phyloP scores from a whole-genome alignment of 2,888 invertebrate species.

The Tiliacea citrago region DNA sequence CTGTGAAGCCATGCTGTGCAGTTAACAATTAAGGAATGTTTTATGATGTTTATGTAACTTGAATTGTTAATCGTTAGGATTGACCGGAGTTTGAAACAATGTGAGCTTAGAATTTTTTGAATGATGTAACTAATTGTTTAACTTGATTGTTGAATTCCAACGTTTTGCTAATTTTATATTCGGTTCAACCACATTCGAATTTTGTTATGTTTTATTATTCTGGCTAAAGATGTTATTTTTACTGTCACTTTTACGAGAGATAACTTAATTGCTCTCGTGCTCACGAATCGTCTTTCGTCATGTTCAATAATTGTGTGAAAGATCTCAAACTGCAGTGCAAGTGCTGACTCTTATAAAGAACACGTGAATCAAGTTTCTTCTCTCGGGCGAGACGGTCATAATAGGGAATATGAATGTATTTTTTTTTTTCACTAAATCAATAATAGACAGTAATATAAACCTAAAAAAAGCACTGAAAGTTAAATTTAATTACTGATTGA shows the following conservation, averaged over 20 bases:
- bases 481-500: no score
- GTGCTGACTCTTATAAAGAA: background rate
- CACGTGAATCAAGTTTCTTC: no score
- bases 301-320: background rate
- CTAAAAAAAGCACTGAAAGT: no score
- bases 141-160: background rate
- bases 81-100: conserved; percentile 30
- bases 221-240: background rate
- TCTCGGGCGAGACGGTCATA: no score
- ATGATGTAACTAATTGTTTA: conserved; percentile 26
- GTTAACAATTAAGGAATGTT: conserved; percentile 11
- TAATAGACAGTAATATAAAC: no score
- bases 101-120: conserved; percentile 2
- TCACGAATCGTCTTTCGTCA: background rate
- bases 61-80: conserved; percentile 32
- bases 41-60: conserved; percentile 43
- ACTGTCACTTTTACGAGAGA: background rate
- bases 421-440: no score
- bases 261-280: background rate
- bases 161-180: background rate
- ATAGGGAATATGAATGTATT: no score
- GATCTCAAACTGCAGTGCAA: background rate
- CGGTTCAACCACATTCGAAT: background rate
- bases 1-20: background rate
- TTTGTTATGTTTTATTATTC: background rate